Conservation (phyloP, 2,113 vertebrate genomes). For the Elanus axillaris region DNA sequence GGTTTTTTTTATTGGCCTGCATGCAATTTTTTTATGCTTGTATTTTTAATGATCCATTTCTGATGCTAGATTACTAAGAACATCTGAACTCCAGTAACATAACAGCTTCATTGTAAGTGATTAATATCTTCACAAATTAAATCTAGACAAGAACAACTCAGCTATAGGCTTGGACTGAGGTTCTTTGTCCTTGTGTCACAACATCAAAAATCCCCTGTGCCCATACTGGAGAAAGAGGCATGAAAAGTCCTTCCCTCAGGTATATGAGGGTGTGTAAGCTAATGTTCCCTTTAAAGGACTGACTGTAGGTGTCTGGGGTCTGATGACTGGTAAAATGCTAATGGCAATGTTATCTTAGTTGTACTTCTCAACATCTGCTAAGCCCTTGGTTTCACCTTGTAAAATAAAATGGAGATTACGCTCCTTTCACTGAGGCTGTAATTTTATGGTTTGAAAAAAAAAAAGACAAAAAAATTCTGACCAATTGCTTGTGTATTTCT, state of each 20-base stretch:
- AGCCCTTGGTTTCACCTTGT: slow-evolving; percentile 17
- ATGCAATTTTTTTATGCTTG: neutral
- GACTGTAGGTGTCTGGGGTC: neutral
- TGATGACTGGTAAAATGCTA: neutral
- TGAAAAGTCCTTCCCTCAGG: neutral
- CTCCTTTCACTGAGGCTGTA: neutral
- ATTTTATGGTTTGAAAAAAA: neutral
- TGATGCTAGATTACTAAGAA: neutral
- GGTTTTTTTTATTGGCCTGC: neutral
- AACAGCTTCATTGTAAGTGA: neutral
- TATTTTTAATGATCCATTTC: neutral
- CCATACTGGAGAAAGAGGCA: neutral
- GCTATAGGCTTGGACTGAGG: neutral
- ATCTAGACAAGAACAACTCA: neutral
- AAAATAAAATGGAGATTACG: neutral
- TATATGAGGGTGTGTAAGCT: neutral
- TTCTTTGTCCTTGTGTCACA: neutral
- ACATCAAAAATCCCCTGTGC: neutral
- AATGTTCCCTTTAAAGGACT: neutral
- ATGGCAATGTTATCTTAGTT: neutral
- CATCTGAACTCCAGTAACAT: neutral
- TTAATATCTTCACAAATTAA: neutral
- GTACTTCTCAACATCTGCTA: neutral
- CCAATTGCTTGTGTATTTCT: neutral
- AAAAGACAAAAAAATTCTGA: neutral